These are phyloP conservation scores for Zeuzera pyrina DNA, from an alignment of 2,888 invertebrate genomes.

Conservation along the genomic window DNA sequence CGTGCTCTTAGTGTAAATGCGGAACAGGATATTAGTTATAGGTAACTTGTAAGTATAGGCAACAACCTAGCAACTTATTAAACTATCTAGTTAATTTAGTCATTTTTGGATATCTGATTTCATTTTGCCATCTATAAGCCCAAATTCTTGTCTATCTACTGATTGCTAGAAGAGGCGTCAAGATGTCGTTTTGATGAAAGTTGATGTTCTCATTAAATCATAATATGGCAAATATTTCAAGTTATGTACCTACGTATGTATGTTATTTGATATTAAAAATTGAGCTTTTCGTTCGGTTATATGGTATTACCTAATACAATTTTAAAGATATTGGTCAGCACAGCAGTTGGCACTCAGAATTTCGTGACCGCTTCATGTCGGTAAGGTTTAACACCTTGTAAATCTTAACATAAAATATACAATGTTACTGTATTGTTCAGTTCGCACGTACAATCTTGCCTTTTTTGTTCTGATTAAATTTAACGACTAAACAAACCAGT, in stretches of 20 bases:
- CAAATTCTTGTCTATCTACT: no score
- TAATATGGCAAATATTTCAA: no score
- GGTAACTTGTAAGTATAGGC: no score
- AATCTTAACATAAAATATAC: conserved; percentile 60
- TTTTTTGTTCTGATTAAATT: conserved; percentile 22
- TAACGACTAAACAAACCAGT: not conserved
- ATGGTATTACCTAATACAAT: not conserved
- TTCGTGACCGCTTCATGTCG: conserved; percentile 48
- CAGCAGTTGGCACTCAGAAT: conserved; percentile 17
- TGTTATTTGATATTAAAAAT: not conserved
- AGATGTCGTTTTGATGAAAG: not conserved
- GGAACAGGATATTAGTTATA: no score
- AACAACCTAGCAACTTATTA: no score
- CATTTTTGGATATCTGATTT: no score
- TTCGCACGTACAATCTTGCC: conserved; percentile 25
- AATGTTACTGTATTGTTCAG: conserved; percentile 41
- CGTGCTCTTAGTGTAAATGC: no score
- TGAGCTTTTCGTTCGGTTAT: not conserved
- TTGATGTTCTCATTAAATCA: no score
- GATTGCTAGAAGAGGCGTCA: no score
- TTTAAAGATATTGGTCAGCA: not conserved
- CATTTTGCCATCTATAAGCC: no score
- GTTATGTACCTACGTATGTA: no score
- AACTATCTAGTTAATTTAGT: no score
- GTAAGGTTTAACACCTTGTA: conserved; percentile 57